Evolutionary conservation across 37 sponge, comb jelly and placozoan species (phyloP).

Genomic region (Haliclona indistincta): DNA sequence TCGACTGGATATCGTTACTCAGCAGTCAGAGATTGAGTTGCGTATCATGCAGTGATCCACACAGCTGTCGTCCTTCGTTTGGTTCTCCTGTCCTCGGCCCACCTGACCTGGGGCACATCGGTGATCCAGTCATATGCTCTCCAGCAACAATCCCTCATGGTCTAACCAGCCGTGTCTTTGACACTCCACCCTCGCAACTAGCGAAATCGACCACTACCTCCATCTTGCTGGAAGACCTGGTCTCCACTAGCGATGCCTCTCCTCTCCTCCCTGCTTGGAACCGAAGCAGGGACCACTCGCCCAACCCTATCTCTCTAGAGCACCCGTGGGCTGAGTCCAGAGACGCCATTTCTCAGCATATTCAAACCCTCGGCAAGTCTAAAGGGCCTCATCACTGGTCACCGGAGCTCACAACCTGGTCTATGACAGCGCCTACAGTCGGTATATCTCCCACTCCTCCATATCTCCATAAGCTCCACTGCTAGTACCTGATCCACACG

Average conservation of each 20-base stretch:
- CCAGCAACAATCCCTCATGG: slow-evolving; percentile 34
- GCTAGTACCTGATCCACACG: no score
- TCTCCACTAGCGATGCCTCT: slow-evolving; percentile 42
- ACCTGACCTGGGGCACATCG: slow-evolving; percentile 40
- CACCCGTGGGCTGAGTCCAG: slow-evolving; percentile 86
- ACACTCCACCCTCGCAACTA: background rate
- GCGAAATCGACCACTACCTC: background rate
- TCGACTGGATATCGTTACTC: slow-evolving; percentile 66
- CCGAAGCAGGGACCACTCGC: slow-evolving; percentile 41
- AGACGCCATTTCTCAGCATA: slow-evolving; percentile 37
- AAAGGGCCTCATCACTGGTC: no score
- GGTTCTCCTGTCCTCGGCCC: slow-evolving; percentile 44
- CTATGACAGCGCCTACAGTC: no score
- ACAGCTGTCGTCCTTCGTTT: slow-evolving; percentile 19
- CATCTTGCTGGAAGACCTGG: slow-evolving; percentile 28
- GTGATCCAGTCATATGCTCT: slow-evolving; percentile 51
- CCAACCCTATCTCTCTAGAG: slow-evolving; percentile 1
- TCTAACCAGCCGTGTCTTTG: slow-evolving; percentile 12
- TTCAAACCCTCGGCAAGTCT: no score
- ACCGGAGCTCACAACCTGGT: no score
- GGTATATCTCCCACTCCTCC: no score
- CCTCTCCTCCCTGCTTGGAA: slow-evolving; percentile 64
- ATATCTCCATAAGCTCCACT: no score
- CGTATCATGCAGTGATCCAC: slow-evolving; percentile 14
- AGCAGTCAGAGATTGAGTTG: slow-evolving; percentile 58